Evolutionary conservation across 2,888 invertebrate genomes (phyloP), one percentile per base, ranked within the genome.

Genomic region (Heteropelma amictum): DNA sequence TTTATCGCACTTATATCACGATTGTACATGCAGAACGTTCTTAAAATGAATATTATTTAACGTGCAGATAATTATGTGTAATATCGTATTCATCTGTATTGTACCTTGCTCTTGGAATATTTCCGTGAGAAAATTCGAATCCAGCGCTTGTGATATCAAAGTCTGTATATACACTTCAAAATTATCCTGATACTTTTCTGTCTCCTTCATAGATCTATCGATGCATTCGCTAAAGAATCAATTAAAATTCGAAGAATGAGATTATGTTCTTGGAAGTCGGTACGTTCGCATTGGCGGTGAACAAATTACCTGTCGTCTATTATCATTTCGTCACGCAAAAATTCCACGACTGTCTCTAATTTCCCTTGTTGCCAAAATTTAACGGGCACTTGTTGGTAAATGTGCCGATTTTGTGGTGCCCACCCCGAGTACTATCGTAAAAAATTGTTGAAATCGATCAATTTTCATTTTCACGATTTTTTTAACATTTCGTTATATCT

Each of bases 121-220:
- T 91, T 97, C 97, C 56, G 94, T 94, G 14, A 97, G 91, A 86
- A 97, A 97, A 90, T 96, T 96, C 3, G 95, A 95, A 89, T 97
- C 97, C 78, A 97, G 90, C 4, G 96, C 96, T 88, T 97, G 97
- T 1, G 97, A 97, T 85, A 97, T 96, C 84, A 97, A 91, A 2
- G 96, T 96, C 88, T 97, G 97, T 87, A 97, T 94, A 85, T 96
- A 97, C 42, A 97, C 96, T 91, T 96, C 96, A 87, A 97, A 97
- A 87, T 95, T 95, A 85, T 96, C 96, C 84, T 95, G 94, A 89
- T 95, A 95, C 83, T 93, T 92, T 81, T 94, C 92, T 64, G 93
- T 93, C 78, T 95, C 94, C 82, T 94, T 92, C 93, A 95, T 94
- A 68, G 93, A 92, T 84, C 93, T 93, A 78, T 94, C 94, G 71